Base-by-base conservation (phyloP, 2,113 vertebrate genomes). In the Semicossyphus pulcher region DNA sequence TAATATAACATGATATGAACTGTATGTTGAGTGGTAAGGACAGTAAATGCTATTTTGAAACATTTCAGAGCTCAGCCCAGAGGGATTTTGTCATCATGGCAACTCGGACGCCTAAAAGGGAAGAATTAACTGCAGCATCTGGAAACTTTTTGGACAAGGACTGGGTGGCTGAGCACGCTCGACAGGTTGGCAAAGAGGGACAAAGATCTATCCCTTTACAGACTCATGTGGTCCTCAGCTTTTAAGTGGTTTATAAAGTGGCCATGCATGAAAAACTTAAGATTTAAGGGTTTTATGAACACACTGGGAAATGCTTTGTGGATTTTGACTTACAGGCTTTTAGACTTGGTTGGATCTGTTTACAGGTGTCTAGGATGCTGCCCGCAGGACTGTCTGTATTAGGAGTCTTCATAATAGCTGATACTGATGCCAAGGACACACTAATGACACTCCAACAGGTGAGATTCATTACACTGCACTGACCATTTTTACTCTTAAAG, bases 291-390 rank as follows among this genome's bases (percentile, higher is more conserved):
- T 16, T 42, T 53, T 28, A 29, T n/a, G n/a, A n/a, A n/a, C 18
- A 25, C 14, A 72, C 6, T 15, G 16, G 7, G 23, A 9, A 41
- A 1, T 15, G 16, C 3, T 16, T 41, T 41, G 39, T 41, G 39
- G 15, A 41, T 41, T 41, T 16, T 4, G 14, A 18, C 14, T 15
- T 18, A 53, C 4, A 12, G 32, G 21, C 6, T n/a, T 69, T 31
- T 53, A 7, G 6, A 7, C 0, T 8, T 79, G 45, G 3, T 84
- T 18, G 59, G 28, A 25, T 67, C 3, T 84, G 75, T 58, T 83
- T 1, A n/a, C 23, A 99, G 97, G 95, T 98, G 48, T 96, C 96
- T 78, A 92, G 95, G 81, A 98, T 98, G 97, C 92, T 99, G 31
- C 96, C 97, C 8, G 97, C 96, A 44, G 97, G 97, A 31, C 76